These are phyloP conservation scores for Exocentrus adspersus DNA, from an alignment of 2,888 invertebrate species.

Conservation along the genomic window DNA sequence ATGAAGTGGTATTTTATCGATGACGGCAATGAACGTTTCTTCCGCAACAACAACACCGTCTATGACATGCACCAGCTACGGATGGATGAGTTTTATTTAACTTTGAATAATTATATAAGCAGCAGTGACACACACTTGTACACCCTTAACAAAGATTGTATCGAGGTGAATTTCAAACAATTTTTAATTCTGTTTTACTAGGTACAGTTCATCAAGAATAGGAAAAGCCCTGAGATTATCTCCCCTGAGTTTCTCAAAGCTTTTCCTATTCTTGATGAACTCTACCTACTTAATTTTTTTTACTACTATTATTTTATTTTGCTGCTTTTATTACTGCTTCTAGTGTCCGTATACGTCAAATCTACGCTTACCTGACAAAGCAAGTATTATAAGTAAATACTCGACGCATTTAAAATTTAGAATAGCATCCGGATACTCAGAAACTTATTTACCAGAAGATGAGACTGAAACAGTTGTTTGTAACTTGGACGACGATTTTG, in stretches of 20 bases:
- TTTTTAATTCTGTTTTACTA: too few relatives aligned
- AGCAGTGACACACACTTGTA: constrained; percentile 41
- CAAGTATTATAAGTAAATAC: constrained; percentile 29
- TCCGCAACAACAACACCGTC: too few relatives aligned
- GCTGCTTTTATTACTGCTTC: too few relatives aligned
- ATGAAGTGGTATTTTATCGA: constrained; percentile 48
- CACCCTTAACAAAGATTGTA: constrained; percentile 47
- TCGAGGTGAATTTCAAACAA: constrained; percentile 50
- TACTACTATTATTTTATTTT: background rate
- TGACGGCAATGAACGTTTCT: constrained; percentile 38
- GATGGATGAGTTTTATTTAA: constrained; percentile 46
- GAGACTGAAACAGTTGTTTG: constrained; percentile 40
- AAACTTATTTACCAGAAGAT: constrained; percentile 44
- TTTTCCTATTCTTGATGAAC: background rate
- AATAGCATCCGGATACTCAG: constrained; percentile 38
- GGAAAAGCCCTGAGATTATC: too few relatives aligned
- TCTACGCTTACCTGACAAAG: background rate
- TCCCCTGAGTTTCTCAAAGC: too few relatives aligned
- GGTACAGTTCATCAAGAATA: too few relatives aligned
- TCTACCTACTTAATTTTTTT: constrained; percentile 24
- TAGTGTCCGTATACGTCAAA: constrained; percentile 39
- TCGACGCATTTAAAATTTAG: constrained; percentile 39
- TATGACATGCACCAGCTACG: constrained; percentile 42
- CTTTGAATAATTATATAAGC: constrained; percentile 35
- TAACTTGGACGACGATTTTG: constrained; percentile 45